These are phyloP conservation scores for Polyommatus iphigenia DNA, from an alignment of 2,888 invertebrate species.

Conservation along the genomic window DNA sequence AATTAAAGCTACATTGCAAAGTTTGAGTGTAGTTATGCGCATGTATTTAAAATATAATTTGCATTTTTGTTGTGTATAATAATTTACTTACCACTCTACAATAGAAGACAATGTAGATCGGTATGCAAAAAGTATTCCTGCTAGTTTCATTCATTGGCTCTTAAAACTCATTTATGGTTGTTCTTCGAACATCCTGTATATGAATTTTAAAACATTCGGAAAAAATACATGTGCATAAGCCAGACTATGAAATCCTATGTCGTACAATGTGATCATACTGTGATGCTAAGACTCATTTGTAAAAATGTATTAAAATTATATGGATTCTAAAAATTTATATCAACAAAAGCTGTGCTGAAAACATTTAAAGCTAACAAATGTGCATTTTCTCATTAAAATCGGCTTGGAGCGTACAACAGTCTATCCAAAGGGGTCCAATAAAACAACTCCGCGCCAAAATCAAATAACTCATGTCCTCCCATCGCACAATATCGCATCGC, in stretches of 20 bases:
- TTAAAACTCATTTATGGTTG: neutral
- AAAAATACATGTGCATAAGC: neutral
- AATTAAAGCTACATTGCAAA: neutral
- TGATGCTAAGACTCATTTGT: slow-evolving; percentile 53
- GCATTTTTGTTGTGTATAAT: neutral
- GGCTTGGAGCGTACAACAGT: slow-evolving; percentile 34
- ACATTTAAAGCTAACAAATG: slow-evolving; percentile 71
- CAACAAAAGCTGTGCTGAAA: slow-evolving; percentile 65
- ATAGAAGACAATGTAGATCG: neutral
- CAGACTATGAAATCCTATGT: slow-evolving; percentile 34
- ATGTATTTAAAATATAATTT: neutral
- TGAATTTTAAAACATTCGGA: neutral
- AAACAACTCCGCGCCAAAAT: slow-evolving; percentile 35
- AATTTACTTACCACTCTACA: neutral
- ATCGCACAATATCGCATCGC: slow-evolving; percentile 36
- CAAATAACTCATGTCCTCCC: slow-evolving; percentile 30
- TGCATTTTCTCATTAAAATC: slow-evolving; percentile 64
- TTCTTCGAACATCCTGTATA: neutral
- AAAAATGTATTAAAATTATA: slow-evolving; percentile 43
- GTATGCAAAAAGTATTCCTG: neutral
- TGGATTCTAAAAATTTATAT: slow-evolving; percentile 46
- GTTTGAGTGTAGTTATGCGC: neutral
- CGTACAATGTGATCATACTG: slow-evolving; percentile 63
- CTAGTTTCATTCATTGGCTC: neutral
- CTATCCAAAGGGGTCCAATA: slow-evolving; percentile 22